Conservation (phyloP, 2,797 vertebrate genomes). For the Pipistrellus pygmaeus region DNA sequence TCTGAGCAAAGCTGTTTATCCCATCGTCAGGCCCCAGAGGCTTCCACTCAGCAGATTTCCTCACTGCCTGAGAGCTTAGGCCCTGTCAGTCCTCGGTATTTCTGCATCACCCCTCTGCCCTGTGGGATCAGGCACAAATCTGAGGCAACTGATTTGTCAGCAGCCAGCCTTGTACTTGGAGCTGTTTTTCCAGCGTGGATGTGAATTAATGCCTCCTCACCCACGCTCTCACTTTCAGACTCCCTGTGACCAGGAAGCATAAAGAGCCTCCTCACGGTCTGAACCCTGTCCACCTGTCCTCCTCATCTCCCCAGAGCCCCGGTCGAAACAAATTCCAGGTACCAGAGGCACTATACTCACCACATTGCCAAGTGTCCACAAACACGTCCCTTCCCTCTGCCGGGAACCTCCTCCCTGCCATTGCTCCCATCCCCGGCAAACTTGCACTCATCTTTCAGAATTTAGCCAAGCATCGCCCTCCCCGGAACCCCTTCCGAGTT, state of each 20-base stretch:
- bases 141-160: conserved; percentile 71
- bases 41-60: conserved; percentile 73
- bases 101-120: not conserved
- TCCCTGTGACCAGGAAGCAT: conserved; percentile 47
- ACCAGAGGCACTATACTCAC: not conserved
- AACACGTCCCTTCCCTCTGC: not conserved
- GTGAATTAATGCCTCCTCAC: conserved; percentile 63
- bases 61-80: not conserved
- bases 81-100: not conserved
- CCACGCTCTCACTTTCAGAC: not conserved
- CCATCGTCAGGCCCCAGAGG: conserved; percentile 13
- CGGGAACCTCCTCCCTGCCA: not conserved
- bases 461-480: not conserved
- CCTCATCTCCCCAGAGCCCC: not conserved
- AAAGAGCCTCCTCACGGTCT: not conserved
- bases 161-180: conserved; percentile 52
- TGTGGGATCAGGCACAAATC: conserved; percentile 48
- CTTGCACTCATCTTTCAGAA: not conserved
- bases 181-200: conserved; percentile 59
- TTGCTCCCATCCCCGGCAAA: not conserved
- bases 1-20: conserved; percentile 62
- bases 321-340: conserved; percentile 50
- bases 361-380: not conserved
- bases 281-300: conserved; percentile 1
- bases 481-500: not conserved